Evolutionary conservation across 2,113 vertebrate species (phyloP).

Genomic region (Boleophthalmus pectinirostris): DNA sequence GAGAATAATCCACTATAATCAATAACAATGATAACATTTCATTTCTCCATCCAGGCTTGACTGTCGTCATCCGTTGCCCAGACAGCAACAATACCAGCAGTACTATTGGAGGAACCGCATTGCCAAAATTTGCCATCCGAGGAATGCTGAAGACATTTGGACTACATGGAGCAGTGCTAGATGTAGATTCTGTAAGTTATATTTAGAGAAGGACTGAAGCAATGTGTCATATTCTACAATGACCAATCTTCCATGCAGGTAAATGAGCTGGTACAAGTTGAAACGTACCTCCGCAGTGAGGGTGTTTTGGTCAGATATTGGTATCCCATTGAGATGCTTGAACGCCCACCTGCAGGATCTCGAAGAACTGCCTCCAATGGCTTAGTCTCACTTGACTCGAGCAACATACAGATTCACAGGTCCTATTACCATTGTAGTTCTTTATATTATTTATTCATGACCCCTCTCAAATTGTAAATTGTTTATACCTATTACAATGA

Average conservation of each 20-base stretch:
- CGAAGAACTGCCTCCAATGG: slow-evolving; percentile 94
- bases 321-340: slow-evolving; percentile 98
- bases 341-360: slow-evolving; percentile 91
- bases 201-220: background rate
- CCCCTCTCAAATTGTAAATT: background rate
- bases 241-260: slow-evolving; percentile 70
- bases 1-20: background rate
- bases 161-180: slow-evolving; percentile 93
- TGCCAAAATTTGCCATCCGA: slow-evolving; percentile 95
- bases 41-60: slow-evolving; percentile 80
- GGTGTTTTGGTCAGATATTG: slow-evolving; percentile 96
- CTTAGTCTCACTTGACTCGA: slow-evolving; percentile 91
- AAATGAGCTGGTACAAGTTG: slow-evolving; percentile 96
- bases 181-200: slow-evolving; percentile 91
- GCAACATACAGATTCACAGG: slow-evolving; percentile 97
- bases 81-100: slow-evolving; percentile 93
- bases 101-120: slow-evolving; percentile 87
- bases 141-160: slow-evolving; percentile 98
- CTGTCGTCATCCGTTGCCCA: slow-evolving; percentile 92
- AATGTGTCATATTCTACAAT: background rate
- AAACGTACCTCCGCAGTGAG: slow-evolving; percentile 94
- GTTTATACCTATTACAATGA: background rate
- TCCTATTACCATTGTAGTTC: background rate
- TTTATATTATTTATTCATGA: background rate
- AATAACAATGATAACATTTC: background rate